Base-by-base conservation (phyloP, 2,888 invertebrate genomes). In the Pyrrhosoma nymphula region DNA sequence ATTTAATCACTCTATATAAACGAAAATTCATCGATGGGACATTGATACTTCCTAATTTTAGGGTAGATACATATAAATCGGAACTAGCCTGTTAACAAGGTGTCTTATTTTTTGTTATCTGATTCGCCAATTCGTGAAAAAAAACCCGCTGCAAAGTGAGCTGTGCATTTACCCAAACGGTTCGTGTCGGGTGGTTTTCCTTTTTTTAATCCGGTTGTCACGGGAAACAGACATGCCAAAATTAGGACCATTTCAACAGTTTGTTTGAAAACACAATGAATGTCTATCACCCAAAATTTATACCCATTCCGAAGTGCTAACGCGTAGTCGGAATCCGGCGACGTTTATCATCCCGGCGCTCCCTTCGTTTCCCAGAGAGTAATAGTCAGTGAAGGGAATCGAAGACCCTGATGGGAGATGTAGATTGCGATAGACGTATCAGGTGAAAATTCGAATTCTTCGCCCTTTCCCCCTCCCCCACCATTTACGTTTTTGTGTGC, bases 231-330 rank as follows among this genome's bases (percentile, higher is more conserved):
- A 89, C 56, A 56, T 56, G n/a, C n/a, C 55, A n/a, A 89, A 89
- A 89, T 89, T 89, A 89, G 89, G 89, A 56, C 89, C 47, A 56
- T 89, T 89, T 89, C 89, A 56, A n/a, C 89, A 55, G 89, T 89
- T 89, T 89, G 89, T 89, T 89, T 89, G 89, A 16, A 26, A 55
- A 26, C 55, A 56, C 89, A 89, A 89, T 89, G 26, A 56, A 89
- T 56, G 89, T n/a, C 26, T 56, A 89, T 89, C 89, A n/a, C 16
- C 47, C 55, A 39, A 89, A 89, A 89, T 55, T 56, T 89, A 47
- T 89, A n/a, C 56, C 56, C 56, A 26, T 47, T n/a, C n/a, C 56
- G n/a, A 56, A 89, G 56, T 47, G 55, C 55, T 56, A 56, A 47
- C 89, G n/a, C 16, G 47, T 89, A 89, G 89, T 26, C 89, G 39